Evolutionary conservation across 2,888 invertebrate genomes (phyloP).

Genomic region (Ophion ventricosus): DNA sequence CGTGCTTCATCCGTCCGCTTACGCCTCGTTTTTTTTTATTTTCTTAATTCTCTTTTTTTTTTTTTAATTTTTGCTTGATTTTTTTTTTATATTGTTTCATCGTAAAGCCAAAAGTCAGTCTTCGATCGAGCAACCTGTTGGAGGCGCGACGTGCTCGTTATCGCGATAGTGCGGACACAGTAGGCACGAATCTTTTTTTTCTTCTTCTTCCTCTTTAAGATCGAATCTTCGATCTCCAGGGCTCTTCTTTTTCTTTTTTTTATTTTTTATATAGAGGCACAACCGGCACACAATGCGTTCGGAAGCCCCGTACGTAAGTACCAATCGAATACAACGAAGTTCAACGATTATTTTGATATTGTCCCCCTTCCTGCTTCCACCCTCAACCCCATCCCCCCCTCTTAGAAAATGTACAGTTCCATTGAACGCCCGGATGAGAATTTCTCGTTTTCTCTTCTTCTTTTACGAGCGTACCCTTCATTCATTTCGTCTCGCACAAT

Average conservation of each 20-base stretch:
- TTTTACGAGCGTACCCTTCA: not conserved
- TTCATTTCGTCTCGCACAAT: not conserved
- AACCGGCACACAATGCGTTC: constrained; percentile 58
- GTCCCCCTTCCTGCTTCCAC: not conserved
- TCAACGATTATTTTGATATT: not conserved
- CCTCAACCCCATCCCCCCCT: not conserved
- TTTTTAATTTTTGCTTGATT: constrained; percentile 37
- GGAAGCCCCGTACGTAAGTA: constrained; percentile 57
- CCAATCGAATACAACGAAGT: constrained; percentile 24
- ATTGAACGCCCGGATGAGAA: not conserved
- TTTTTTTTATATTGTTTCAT: constrained; percentile 37
- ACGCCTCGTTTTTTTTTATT: not conserved
- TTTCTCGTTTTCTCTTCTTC: not conserved
- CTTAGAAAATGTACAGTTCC: not conserved
- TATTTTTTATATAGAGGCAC: constrained; percentile 57
- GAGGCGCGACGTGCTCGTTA: constrained; percentile 68
- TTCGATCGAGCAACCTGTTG: constrained; percentile 68
- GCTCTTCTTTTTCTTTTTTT: constrained; percentile 20
- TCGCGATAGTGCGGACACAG: constrained; percentile 59
- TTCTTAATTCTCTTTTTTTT: constrained; percentile 6
- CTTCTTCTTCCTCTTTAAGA: constrained; percentile 35
- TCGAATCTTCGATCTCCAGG: constrained; percentile 27
- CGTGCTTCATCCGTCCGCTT: not conserved
- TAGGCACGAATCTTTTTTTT: constrained; percentile 65
- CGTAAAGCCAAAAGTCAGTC: constrained; percentile 74